Conservation (phyloP, 2,888 invertebrate genomes). For the Mycogona germanica region DNA sequence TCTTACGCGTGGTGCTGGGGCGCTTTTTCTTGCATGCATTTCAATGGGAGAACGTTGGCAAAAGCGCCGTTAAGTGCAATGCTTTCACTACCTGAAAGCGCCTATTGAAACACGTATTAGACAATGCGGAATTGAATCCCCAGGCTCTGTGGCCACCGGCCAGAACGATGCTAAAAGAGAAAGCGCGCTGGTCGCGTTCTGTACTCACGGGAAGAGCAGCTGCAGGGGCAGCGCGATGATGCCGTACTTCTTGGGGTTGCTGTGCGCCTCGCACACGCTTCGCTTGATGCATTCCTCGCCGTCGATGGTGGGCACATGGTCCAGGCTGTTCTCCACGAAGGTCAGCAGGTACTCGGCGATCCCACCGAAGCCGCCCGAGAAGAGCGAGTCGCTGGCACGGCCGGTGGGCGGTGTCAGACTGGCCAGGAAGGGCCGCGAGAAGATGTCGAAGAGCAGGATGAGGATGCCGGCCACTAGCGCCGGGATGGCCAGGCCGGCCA, state of each 20-base stretch:
- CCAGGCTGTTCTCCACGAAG: constrained; percentile 22
- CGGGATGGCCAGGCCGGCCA: constrained; percentile 19
- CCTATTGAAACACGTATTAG: not conserved
- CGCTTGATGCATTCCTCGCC: constrained; percentile 29
- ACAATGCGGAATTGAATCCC: not conserved
- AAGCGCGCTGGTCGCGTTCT: too few relatives aligned
- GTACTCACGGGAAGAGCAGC: constrained; percentile 28
- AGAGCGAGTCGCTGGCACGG: constrained; percentile 14
- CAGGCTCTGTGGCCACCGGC: not conserved
- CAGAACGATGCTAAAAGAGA: not conserved
- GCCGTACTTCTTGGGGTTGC: constrained; percentile 30
- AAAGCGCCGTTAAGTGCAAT: too few relatives aligned
- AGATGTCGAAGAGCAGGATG: constrained; percentile 21
- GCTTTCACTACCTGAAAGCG: too few relatives aligned
- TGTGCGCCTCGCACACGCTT: constrained; percentile 30
- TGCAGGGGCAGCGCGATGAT: constrained; percentile 28
- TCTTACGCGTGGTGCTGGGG: too few relatives aligned
- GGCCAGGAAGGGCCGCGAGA: constrained; percentile 19
- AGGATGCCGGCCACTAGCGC: constrained; percentile 21
- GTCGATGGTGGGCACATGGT: constrained; percentile 26
- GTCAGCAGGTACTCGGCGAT: constrained; percentile 19
- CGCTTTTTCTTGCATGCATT: too few relatives aligned
- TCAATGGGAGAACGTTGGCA: too few relatives aligned
- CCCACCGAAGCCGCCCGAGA: constrained; percentile 14
- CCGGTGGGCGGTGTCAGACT: constrained; percentile 12